Evolutionary conservation across 1,140 invertebrate species (phyloP).

Genomic region (Scaptomyza pallida): DNA sequence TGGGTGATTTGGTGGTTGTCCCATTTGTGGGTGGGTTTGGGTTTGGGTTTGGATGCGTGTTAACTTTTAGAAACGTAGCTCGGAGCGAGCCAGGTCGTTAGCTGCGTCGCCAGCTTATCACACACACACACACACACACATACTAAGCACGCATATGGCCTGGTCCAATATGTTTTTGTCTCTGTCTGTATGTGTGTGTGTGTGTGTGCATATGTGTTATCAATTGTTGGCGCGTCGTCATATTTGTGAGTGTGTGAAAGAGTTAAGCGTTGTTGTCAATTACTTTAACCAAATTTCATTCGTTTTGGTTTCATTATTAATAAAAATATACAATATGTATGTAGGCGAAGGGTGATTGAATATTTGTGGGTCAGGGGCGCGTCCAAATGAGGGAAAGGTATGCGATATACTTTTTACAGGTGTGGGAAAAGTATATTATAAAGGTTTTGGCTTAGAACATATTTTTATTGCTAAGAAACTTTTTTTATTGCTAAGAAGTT

Average conservation of each 20-base stretch:
- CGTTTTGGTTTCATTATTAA: slow-evolving; percentile 60
- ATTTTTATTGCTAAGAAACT: no score
- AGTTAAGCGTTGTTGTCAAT: slow-evolving; percentile 48
- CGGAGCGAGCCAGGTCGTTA: slow-evolving; percentile 33
- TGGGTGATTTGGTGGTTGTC: background rate
- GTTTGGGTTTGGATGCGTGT: background rate
- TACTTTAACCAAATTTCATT: slow-evolving; percentile 19
- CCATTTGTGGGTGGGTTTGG: background rate
- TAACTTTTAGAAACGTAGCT: slow-evolving; percentile 21
- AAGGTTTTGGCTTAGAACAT: no score
- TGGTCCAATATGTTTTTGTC: slow-evolving; percentile 20
- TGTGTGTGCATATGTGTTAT: slow-evolving; percentile 49
- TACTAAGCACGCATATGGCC: background rate
- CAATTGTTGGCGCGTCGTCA: slow-evolving; percentile 37
- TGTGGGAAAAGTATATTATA: no score
- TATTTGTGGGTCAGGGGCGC: background rate
- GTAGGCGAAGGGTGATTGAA: no score
- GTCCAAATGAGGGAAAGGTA: no score
- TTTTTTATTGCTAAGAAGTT: no score
- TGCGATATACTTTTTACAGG: no score
- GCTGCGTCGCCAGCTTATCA: slow-evolving; percentile 70
- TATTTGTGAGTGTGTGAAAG: slow-evolving; percentile 27
- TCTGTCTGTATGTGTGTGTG: slow-evolving; percentile 3
- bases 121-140: slow-evolving; percentile 17
- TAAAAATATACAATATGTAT: slow-evolving; percentile 50